phyloP scores from a whole-genome alignment of 2,113 vertebrate species.

The Megalops atlanticus region DNA sequence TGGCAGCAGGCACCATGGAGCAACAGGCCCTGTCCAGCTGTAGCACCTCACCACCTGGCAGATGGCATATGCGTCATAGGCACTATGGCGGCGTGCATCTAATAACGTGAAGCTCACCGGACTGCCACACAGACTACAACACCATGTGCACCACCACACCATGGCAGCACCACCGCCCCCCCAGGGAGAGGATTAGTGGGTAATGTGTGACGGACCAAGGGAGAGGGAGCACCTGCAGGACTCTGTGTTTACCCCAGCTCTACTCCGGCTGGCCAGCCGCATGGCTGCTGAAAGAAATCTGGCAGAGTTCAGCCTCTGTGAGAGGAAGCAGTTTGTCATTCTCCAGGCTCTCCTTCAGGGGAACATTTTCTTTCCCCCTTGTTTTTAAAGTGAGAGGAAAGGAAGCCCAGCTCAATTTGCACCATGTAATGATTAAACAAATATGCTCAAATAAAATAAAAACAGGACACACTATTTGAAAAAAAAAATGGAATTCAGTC shows the following conservation, averaged over 20 bases:
- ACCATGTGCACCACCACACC: neutral
- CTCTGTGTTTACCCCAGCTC: conserved; percentile 6
- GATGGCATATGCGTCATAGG: neutral
- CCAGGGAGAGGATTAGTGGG: conserved; percentile 7
- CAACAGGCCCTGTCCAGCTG: neutral
- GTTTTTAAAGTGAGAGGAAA: conserved; percentile 4
- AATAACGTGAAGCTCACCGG: neutral
- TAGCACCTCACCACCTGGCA: neutral
- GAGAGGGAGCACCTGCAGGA: conserved; percentile 18
- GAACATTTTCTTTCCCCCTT: conserved; percentile 10
- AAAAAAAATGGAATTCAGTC: conserved; percentile 16
- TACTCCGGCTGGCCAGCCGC: neutral
- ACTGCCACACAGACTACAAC: neutral
- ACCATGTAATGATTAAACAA: conserved; percentile 45
- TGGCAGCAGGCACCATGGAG: neutral
- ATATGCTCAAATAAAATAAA: conserved; percentile 44
- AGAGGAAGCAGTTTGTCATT: conserved; percentile 19
- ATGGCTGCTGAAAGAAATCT: neutral
- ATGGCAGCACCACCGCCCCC: neutral
- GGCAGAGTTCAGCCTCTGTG: conserved; percentile 1
- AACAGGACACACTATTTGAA: conserved; percentile 26
- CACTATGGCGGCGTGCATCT: neutral
- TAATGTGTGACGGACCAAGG: conserved; percentile 18
- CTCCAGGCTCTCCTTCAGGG: neutral
- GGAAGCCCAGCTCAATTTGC: conserved; percentile 45